These are phyloP conservation scores for Hyles euphorbiae DNA, from an alignment of 1,140 invertebrate species.

Conservation along the genomic window DNA sequence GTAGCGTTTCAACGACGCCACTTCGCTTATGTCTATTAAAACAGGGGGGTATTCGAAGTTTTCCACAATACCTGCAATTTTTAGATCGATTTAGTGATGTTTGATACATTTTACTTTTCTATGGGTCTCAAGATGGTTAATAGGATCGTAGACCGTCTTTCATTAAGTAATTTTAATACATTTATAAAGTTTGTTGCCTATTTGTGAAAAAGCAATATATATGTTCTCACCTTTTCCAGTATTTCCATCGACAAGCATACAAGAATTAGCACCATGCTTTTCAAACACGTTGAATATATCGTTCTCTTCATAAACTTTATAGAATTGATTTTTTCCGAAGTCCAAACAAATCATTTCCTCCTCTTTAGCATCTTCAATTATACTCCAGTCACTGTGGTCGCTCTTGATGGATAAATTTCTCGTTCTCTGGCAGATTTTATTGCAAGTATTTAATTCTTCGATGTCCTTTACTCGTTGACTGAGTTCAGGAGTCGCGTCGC, in stretches of 20 bases:
- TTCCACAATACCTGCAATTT: constrained; percentile 51
- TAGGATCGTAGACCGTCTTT: too few relatives aligned
- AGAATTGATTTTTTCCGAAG: constrained; percentile 39
- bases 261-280: constrained; percentile 42
- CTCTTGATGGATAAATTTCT: constrained; percentile 41
- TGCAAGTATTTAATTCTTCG: constrained; percentile 67
- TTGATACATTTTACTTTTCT: too few relatives aligned
- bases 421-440: constrained; percentile 30
- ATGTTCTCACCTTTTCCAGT: constrained; percentile 76
- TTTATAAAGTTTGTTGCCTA: too few relatives aligned
- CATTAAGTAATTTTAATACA: too few relatives aligned
- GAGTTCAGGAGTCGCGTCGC: constrained; percentile 74
- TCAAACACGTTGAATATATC: constrained; percentile 49
- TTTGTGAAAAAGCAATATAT: constrained; percentile 2
- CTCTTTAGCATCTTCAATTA: constrained; percentile 24
- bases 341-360: constrained; percentile 31
- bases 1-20: constrained; percentile 78
- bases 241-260: constrained; percentile 77
- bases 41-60: constrained; percentile 57
- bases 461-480: constrained; percentile 77
- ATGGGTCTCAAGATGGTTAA: too few relatives aligned
- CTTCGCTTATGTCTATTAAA: constrained; percentile 83
- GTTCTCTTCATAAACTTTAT: constrained; percentile 43
- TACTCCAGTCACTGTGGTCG: constrained; percentile 43
- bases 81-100: neutral